A percentile compares a stretch with the other conserved stretches of the same genome.
Conservation (phyloP, 1,140 invertebrate species). For the Plectrocnemia conspersa region DNA sequence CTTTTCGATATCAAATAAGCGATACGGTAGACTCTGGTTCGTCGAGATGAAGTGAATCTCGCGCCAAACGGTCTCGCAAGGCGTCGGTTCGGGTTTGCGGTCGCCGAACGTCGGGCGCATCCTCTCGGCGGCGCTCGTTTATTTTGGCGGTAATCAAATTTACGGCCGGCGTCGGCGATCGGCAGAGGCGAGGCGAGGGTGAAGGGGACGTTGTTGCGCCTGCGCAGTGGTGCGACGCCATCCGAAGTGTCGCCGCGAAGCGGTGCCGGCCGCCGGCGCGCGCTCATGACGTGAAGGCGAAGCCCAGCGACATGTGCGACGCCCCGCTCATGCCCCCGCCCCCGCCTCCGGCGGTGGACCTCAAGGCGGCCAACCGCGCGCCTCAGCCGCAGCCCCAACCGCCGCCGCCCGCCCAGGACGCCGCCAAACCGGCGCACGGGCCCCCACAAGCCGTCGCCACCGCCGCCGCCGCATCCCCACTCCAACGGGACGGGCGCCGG, state of each 20-base stretch:
- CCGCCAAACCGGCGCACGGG: slow-evolving; percentile 4
- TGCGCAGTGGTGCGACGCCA: slow-evolving; percentile 30
- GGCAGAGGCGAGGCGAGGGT: no score
- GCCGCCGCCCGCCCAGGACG: slow-evolving; percentile 11
- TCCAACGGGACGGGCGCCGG: slow-evolving; percentile 23
- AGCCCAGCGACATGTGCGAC: slow-evolving; percentile 30
- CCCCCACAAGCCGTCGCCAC: slow-evolving; percentile 14
- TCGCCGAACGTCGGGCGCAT: no score
- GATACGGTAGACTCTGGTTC: no score
- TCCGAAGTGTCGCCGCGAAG: slow-evolving; percentile 33
- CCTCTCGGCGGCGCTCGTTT: no score
- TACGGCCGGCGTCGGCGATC: no score
- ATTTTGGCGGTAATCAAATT: no score
- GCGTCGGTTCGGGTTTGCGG: no score
- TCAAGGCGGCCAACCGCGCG: slow-evolving; percentile 13
- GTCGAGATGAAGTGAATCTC: no score
- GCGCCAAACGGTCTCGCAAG: no score
- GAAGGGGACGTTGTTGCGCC: slow-evolving; percentile 36
- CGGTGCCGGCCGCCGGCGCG: slow-evolving; percentile 26
- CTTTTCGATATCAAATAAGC: no score
- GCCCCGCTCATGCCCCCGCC: slow-evolving; percentile 22
- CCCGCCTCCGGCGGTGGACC: background rate
- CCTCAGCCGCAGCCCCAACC: slow-evolving; percentile 9
- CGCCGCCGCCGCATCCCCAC: slow-evolving; percentile 11
- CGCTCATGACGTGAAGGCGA: slow-evolving; percentile 36